Evolutionary conservation across 2,113 vertebrate genomes (phyloP), one percentile per base, ranked within the genome.

Genomic region (Onychostruthus taczanowskii): DNA sequence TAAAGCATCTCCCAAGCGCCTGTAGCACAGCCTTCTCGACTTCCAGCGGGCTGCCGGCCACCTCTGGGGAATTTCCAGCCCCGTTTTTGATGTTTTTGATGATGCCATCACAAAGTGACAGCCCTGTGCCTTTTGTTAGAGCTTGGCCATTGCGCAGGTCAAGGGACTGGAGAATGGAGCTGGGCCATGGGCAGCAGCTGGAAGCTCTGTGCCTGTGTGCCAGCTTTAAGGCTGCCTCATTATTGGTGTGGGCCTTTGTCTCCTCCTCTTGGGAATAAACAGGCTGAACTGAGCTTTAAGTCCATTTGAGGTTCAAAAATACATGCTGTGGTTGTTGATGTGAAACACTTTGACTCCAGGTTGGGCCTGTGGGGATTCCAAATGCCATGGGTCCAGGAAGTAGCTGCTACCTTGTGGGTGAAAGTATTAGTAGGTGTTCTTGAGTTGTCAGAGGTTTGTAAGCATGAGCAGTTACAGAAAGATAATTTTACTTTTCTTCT

Each of bases 61-160:
- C 8, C 8, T 20, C 11, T 17, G 12, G 5, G 19, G 21, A 27
- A 3, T 44, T 44, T 46, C 19, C 10, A 66, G 17, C 26, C 46
- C 4, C 0, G 1, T n/a, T 46, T 52, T 33, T 43, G 37, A 16
- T 17, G n/a, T n/a, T 46, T 52, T 33, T 43, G 37, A 16, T 17
- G n/a, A 0, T 35, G 26, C 37, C 1, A 0, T 30, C 11, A 8
- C 5, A 27, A 50, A 19, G 10, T 7, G 16, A 30, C 6, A 10
- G 7, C 6, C 13, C 11, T 4, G 10, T n/a, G 24, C 9, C 18
- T 74, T 81, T 46, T 27, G 2, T 19, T 55, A 30, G 50, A 24
- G 27, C 16, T 84, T 17, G 61, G 33, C 33, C 1, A 0, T 39
- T 43, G 35, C 10, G 28, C 24, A 47, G 26, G 33, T 2, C 12